Evolutionary conservation across 2,888 invertebrate genomes (phyloP), one percentile per base, ranked within the genome.

Genomic region (Pyrochroa serraticornis): DNA sequence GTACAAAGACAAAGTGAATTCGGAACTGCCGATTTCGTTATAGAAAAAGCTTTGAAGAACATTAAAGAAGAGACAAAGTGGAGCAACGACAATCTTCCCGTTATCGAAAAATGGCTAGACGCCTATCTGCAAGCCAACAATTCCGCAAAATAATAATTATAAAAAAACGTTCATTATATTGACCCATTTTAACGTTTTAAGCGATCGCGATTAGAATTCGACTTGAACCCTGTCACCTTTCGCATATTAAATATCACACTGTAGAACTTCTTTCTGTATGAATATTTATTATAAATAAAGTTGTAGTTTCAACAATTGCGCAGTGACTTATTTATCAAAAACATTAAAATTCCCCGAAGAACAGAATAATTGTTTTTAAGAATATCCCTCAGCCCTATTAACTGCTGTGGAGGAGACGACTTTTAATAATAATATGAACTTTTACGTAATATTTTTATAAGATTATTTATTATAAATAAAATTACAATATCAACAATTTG

Each of bases 1-100:
- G 81, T 83, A 0, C 82, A 82, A 12, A 84, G 85, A 42, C 83
- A 85, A 64, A 87, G 84, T 0, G 87, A 91, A 67, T 89, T 91
- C 63, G 89, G 87, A 0, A 86, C 87, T 3, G 90, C 90, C 0
- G 87, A 89, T 61, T 87, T 87, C 64, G 87, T 91, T 9, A 85
- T 92, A 8, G 87, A 88, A 69, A 88, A 88, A 64, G 88, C 90
- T 0, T 77, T 91, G 69, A 86, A 84, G 66, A 89, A 87, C 61
- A 90, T 91, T 38, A 84, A 87, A 65, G 88, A 89, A 68, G 90
- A 91, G 71, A 86, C 87, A 0, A 85, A 86, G 69, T 92, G 92
- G 92, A 89, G 88, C 33, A 84, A 87, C 47, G 87, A 87, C 48
- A 91, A 91, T 72, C 75, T 91, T 3, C 91, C 91, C 0, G 85